These are phyloP conservation scores for Salvelinus fontinalis DNA, from an alignment of 2,113 vertebrate genomes.

Conservation along the genomic window DNA sequence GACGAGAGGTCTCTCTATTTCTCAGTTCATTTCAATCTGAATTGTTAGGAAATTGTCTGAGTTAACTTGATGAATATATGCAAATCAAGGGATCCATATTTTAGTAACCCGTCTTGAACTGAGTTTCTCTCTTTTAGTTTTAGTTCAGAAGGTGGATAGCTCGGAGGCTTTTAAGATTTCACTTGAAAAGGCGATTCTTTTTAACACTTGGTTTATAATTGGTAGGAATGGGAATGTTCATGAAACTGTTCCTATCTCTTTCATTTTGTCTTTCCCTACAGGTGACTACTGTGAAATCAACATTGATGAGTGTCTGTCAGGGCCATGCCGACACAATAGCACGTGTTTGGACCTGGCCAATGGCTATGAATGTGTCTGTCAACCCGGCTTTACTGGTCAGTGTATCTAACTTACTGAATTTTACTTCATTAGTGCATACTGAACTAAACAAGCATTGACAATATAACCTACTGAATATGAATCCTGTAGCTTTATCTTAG, in stretches of 20 bases:
- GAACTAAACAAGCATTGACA: too few relatives aligned
- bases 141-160: slow-evolving; percentile 18
- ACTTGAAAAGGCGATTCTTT: not conserved
- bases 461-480: too few relatives aligned
- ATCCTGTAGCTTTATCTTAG: too few relatives aligned
- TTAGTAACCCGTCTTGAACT: not conserved
- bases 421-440: not conserved
- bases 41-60: not conserved
- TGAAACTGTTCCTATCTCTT: slow-evolving; percentile 11
- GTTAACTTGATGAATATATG: not conserved
- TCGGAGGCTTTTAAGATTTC: not conserved
- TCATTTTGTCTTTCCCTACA: slow-evolving; percentile 38
- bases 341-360: slow-evolving; percentile 70
- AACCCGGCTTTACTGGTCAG: slow-evolving; percentile 76
- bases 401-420: not conserved
- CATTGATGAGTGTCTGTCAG: slow-evolving; percentile 76
- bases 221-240: slow-evolving; percentile 41
- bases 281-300: slow-evolving; percentile 77
- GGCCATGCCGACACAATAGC: slow-evolving; percentile 71
- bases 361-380: slow-evolving; percentile 71
- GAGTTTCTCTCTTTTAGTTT: slow-evolving; percentile 1
- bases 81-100: not conserved
- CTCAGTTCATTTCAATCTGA: not conserved
- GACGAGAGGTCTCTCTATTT: slow-evolving; percentile 18
- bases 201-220: slow-evolving; percentile 31